Base-by-base conservation (phyloP, 1,140 invertebrate species). In the Pantala flavescens region DNA sequence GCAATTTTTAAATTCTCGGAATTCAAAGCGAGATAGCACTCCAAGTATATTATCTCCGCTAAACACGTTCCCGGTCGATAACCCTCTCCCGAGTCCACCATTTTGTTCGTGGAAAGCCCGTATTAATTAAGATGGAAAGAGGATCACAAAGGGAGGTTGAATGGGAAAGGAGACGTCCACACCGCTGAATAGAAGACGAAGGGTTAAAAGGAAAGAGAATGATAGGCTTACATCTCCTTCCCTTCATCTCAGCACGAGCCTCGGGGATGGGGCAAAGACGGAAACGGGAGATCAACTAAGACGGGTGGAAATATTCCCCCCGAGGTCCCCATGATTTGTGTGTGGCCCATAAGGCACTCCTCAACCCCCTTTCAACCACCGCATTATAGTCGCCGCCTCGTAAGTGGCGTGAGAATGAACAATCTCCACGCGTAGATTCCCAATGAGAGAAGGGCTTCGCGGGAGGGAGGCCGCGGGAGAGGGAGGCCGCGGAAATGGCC, bases 261-360 rank as follows among this genome's bases (percentile, higher is more conserved):
- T 63, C 49, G 12, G 49, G 49, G 49, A 16, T 63, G n/a, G 12
- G 14, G 49, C 3, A 63, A 63, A 19, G 49, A 21, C 16, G 16
- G 16, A 63, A 21, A 21, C n/a, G 49, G 49, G n/a, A 21, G 12
- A 63, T 1, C 14, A 16, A 19, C n/a, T 63, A 21, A 63, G 49
- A 63, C 49, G 49, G 49, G 49, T 63, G 49, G n/a, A 21, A 21
- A 63, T 1, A 21, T 19, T 49, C 14, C 16, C 14, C 49, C 49
- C 49, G 49, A 14, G 49, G 49, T 16, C 49, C 14, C 14, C 12
- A 63, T 63, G 49, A 63, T 63, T 63, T 63, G 49, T 63, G 49
- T 63, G 49, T 63, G 49, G 49, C 49, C 49, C 49, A 63, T 63
- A 63, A 63, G 49, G 49, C 49, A 63, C 49, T 63, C 49, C 49